These are phyloP conservation scores for Busseola fusca DNA, from an alignment of 2,888 invertebrate genomes.

Conservation along the genomic window DNA sequence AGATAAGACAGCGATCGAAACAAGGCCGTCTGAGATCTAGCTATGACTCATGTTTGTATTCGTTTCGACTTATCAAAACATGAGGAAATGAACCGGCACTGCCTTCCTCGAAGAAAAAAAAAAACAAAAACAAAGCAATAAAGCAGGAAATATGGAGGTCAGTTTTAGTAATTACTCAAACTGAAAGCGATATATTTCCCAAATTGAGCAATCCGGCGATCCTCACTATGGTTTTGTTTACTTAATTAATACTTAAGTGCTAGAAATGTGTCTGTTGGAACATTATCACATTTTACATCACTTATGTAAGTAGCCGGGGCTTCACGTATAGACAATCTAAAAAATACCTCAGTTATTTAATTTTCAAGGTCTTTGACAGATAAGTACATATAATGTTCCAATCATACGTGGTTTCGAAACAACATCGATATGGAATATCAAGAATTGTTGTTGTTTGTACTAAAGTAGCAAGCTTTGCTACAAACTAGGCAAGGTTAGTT, in stretches of 20 bases:
- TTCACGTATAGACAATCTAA: slow-evolving; percentile 16
- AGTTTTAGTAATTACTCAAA: slow-evolving; percentile 45
- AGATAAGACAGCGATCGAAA: slow-evolving; percentile 60
- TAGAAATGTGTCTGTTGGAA: slow-evolving; percentile 37
- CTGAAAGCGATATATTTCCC: slow-evolving; percentile 52
- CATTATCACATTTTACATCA: slow-evolving; percentile 48
- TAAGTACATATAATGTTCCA: slow-evolving; percentile 30
- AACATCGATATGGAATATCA: slow-evolving; percentile 28
- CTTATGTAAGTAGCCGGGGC: slow-evolving; percentile 42
- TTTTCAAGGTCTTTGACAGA: slow-evolving; percentile 38
- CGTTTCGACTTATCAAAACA: slow-evolving; percentile 52
- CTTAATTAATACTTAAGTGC: slow-evolving; percentile 44
- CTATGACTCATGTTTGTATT: slow-evolving; percentile 60
- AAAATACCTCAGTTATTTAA: slow-evolving; percentile 21
- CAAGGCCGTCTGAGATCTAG: slow-evolving; percentile 48
- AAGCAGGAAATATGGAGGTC: slow-evolving; percentile 57
- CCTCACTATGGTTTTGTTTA: slow-evolving; percentile 37
- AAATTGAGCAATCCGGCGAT: slow-evolving; percentile 53
- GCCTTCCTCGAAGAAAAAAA: slow-evolving; percentile 50
- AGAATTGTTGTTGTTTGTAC: slow-evolving; percentile 26
- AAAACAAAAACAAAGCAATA: slow-evolving; percentile 56
- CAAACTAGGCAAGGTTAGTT: slow-evolving; percentile 35
- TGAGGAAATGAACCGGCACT: slow-evolving; percentile 53
- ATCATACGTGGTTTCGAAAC: slow-evolving; percentile 35
- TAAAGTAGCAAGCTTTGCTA: slow-evolving; percentile 25